Base-by-base conservation (phyloP, 1,140 invertebrate genomes). In the Trypoxylus dichotomus region DNA sequence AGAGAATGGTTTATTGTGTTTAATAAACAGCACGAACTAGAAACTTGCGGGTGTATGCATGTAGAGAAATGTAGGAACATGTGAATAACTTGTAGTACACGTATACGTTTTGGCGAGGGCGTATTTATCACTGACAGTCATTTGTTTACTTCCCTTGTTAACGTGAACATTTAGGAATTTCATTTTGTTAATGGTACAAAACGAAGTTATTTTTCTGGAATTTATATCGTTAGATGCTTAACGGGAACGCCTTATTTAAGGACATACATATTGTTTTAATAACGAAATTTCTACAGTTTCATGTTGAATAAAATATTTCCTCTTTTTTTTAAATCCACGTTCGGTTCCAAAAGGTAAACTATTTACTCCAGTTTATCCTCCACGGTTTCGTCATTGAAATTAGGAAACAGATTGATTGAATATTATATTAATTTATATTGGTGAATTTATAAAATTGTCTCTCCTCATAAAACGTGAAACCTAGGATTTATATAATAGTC, bases 81-180 rank as follows among this genome's bases (percentile, higher is more conserved):
- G 47, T 54, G 47, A 54, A 54, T 54, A 54, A 54, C 47, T 54
- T 54, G 47, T 19, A 37, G 32, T 37, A 37, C 32, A 37, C 32
- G 32, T 37, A 37, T 8, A 54, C 15, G 47, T 54, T 54, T 19
- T 54, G 19, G 47, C 5, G 19, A 54, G 47, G 47, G 47, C 19
- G 47, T 21, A 54, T 54, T 54, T 54, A 54, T 54, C 47, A 54
- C 47, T 54, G 47, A 54, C 47, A 54, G 47, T 54, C 47, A n/a
- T 54, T 54, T 54, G 47, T 54, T 54, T 54, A 15, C 6, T 19
- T 54, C 6, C 47, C 47, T 54, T 54, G 47, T 54, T 54, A 54
- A 54, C 47, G 47, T 19, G 15, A 54, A 54, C 47, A 15, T n/a
- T 19, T 19, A 19, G 47, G 19, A 54, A 19, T 54, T 54, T 54